Base-by-base conservation (phyloP, 2,888 invertebrate genomes). In the Acanthosepion esculentum region DNA sequence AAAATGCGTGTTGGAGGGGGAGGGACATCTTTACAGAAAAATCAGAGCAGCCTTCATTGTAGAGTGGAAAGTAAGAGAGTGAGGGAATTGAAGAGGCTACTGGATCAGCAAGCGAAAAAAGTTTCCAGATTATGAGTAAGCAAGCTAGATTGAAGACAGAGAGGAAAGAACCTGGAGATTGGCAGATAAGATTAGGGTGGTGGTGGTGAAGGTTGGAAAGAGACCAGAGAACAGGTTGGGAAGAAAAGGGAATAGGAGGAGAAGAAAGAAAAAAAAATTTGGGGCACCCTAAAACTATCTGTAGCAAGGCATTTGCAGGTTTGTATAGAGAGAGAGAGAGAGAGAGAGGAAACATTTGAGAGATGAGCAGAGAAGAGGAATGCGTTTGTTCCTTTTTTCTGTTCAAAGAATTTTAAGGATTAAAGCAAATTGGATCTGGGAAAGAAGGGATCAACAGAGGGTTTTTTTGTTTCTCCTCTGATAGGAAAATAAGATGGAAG, bases 101-200 rank as follows among this genome's bases (percentile, higher is more conserved):
- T 78, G 78, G n/a, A 78, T 78, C n/a, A 78, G n/a, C 78, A 78
- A 78, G 78, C 78, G 78, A 78, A 33, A 78, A 78, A n/a, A 23
- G 20, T 78, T 78, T 78, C 78, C n/a, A 78, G 78, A 78, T 78
- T 78, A n/a, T 78, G n/a, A n/a, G 78, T n/a, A 78, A 78, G 78
- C 64, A 78, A 78, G 78, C n/a, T n/a, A 33, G 78, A 15, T 78
- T n/a, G n/a, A n/a, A 78, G 78, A 78, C 23, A 78, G 78, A 7
- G 29, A 59, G n/a, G 23, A 78, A 78, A 78, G 78, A 33, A 78
- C 78, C 78, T 78, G 78, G n/a, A 78, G 78, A 15, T 78, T 78
- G 78, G 78, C 78, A 78, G 78, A 78, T 48, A 48, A 92, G 23
- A 92, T 26, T 48, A 48, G 50, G 92, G 91, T 20, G 91, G 91